Percentiles rank a stretch among this genome's conserved stretches.
phyloP scores from a whole-genome alignment of 2,113 vertebrate species.

The Chamaetylas fuelleborni region DNA sequence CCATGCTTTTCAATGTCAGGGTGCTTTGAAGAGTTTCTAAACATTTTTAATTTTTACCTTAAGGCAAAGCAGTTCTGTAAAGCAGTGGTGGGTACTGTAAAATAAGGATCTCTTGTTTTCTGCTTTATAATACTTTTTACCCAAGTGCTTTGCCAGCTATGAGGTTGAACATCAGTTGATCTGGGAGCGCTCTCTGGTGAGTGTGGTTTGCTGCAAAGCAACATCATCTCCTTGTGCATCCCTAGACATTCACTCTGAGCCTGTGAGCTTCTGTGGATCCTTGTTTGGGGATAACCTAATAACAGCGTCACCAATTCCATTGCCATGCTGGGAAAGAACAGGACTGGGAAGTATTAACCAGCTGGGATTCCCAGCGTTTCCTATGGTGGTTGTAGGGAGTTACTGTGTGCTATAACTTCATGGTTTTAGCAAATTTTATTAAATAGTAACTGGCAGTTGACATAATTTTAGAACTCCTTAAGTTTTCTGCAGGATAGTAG shows the following conservation, averaged over 20 bases:
- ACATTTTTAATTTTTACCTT: background rate
- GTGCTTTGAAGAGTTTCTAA: background rate
- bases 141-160: slow-evolving; percentile 60
- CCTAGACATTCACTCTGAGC: background rate
- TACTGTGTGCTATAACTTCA: background rate
- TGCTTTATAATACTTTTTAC: slow-evolving; percentile 33
- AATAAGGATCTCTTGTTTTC: background rate
- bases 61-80: background rate
- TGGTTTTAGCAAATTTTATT: background rate
- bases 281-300: slow-evolving; percentile 79
- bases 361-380: background rate
- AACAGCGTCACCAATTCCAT: background rate
- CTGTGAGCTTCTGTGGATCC: slow-evolving; percentile 13
- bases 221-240: slow-evolving; percentile 43
- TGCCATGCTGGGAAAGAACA: background rate
- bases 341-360: background rate
- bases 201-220: slow-evolving; percentile 64
- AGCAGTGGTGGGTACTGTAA: background rate
- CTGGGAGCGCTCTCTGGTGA: slow-evolving; percentile 74
- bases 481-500: background rate
- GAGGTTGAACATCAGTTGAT: slow-evolving; percentile 53
- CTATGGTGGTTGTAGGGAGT: background rate
- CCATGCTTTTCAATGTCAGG: background rate
- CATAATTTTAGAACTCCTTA: background rate
- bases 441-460: background rate